phyloP scores from a whole-genome alignment of 1,140 invertebrate species.

The Drosophila mayri region DNA sequence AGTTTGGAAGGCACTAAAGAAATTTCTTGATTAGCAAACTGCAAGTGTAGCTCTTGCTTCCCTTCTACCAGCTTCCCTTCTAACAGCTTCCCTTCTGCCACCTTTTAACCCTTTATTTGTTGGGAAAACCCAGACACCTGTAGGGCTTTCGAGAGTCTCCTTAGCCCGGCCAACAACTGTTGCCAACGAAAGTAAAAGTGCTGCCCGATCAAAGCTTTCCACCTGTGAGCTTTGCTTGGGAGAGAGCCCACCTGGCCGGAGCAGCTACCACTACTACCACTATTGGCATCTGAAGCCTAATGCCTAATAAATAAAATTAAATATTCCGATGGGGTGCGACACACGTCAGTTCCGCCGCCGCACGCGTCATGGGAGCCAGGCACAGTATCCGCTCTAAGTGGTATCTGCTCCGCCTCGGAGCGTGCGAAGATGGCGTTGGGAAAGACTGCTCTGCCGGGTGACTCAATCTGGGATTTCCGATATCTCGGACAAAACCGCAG shows the following conservation, averaged over 20 bases:
- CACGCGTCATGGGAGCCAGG: constrained; percentile 66
- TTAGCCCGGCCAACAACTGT: constrained; percentile 9
- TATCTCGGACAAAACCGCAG: constrained; percentile 42
- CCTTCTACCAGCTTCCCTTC: too few species aligned
- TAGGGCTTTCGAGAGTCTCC: not conserved
- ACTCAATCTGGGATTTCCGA: constrained; percentile 60
- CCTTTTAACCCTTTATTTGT: not conserved
- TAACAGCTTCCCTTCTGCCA: too few species aligned
- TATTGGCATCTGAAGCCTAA: not conserved
- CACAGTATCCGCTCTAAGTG: constrained; percentile 17
- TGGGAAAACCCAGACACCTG: not conserved
- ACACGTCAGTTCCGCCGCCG: constrained; percentile 42
- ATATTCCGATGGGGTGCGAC: constrained; percentile 27
- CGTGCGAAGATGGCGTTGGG: constrained; percentile 43
- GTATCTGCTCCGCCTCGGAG: constrained; percentile 8
- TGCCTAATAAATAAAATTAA: constrained; percentile 28
- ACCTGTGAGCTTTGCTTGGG: constrained; percentile 22
- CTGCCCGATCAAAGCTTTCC: constrained; percentile 36
- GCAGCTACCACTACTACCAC: constrained; percentile 1
- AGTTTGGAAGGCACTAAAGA: too few species aligned
- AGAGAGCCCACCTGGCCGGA: constrained; percentile 13
- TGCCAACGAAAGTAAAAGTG: constrained; percentile 65
- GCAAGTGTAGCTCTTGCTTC: too few species aligned
- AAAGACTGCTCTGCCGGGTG: constrained; percentile 49
- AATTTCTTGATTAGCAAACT: too few species aligned